Evolutionary conservation across 1,140 invertebrate genomes (phyloP), one percentile per base, ranked within the genome.

Genomic region (Danaus melanippus): DNA sequence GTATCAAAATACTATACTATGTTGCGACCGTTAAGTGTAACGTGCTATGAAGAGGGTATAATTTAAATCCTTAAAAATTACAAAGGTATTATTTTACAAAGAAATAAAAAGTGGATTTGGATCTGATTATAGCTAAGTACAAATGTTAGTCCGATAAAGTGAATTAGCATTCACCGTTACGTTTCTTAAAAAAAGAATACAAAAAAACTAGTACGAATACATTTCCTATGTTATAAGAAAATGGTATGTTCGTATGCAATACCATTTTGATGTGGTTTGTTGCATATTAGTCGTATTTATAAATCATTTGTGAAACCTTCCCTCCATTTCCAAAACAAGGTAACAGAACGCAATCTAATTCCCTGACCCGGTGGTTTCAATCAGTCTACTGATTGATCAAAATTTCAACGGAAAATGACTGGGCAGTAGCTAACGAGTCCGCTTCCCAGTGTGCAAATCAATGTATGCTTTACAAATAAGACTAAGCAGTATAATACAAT

Each of bases 161-260:
- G 50, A 17, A 58, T 58, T 58, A 60, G 48, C 56, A 62, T 62
- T 58, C 58, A 58, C 17, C 54, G 47, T 56, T 59, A 56, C 51
- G 53, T 53, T 60, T 62, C 49, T 56, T 62, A 59, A 59, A 60
- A 60, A 64, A 64, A 32, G 6, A 32, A 59, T 40, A 41, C 50
- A 49, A 45, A 15, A 15, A 15, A 15, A 15, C 1, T 15, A 15
- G 21, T 59, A 64, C 57, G 58, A 64, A 57, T 57, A 64, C 57
- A 57, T 60, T n/a, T n/a, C n/a, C n/a, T 60, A 59, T 46, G 56
- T 59, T 47, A 52, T 41, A 64, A 60, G 62, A 60, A 59, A 63
- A 59, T 42, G 56, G 51, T 57, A 64, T 59, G 59, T 64, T 60
- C 46, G 53, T 58, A 53, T 45, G 53, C 45, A 56, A 63, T 59